phyloP scores from a whole-genome alignment of 1,140 invertebrate genomes.

The Diploscapter pachys region DNA sequence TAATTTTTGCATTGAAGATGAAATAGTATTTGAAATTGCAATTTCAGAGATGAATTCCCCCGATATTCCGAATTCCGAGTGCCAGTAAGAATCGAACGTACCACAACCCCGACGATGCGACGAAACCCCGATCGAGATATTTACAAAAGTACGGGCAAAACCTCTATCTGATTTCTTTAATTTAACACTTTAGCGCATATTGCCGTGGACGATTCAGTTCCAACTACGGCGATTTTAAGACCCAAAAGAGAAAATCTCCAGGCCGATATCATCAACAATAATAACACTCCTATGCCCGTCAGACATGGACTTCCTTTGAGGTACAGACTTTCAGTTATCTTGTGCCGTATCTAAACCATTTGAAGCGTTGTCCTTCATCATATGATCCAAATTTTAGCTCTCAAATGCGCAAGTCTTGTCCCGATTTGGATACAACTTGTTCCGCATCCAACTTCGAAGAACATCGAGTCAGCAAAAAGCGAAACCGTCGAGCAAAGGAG shows the following conservation, averaged over 20 bases:
- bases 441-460: not conserved
- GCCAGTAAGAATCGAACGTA: conserved; percentile 18
- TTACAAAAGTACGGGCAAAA: too few species aligned
- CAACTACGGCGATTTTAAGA: not conserved
- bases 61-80: conserved; percentile 12
- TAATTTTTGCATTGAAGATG: too few species aligned
- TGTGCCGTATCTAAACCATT: not conserved
- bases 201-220: conserved; percentile 8
- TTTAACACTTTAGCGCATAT: conserved; percentile 7
- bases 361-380: not conserved
- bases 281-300: not conserved
- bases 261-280: conserved; percentile 9
- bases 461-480: conserved; percentile 16
- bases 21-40: too few species aligned
- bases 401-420: conserved; percentile 25
- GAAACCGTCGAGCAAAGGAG: conserved; percentile 24
- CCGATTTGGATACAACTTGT: conserved; percentile 16
- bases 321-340: conserved; percentile 5
- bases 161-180: not conserved
- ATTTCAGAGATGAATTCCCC: conserved; percentile 1
- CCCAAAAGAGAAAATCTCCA: not conserved
- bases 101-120: conserved; percentile 7
- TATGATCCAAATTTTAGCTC: not conserved
- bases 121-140: not conserved
- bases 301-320: too few species aligned